Evolutionary conservation across 2,888 invertebrate genomes (phyloP).

Genomic region (Aspidiotus destructor): DNA sequence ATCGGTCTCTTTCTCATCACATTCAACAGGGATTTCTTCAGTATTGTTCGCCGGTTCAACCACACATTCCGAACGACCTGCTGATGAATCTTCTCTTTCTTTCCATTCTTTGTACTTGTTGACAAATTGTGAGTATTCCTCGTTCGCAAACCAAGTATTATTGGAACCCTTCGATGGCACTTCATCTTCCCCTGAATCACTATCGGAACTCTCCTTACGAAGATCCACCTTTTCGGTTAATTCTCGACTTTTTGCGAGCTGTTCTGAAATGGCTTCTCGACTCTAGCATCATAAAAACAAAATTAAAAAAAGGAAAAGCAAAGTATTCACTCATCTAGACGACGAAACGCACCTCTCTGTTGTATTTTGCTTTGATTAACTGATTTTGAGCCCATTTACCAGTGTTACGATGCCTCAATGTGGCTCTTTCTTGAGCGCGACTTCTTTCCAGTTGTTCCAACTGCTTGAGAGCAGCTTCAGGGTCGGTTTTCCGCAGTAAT

Average conservation of each 20-base stretch:
- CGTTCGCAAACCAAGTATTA: constrained; percentile 45
- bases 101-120: too few relatives aligned
- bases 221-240: constrained; percentile 60
- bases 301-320: background rate
- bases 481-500: constrained; percentile 71
- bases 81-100: too few relatives aligned
- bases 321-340: background rate
- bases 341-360: constrained; percentile 63
- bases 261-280: constrained; percentile 69
- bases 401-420: constrained; percentile 84
- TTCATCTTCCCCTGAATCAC: constrained; percentile 46
- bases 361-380: constrained; percentile 76
- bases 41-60: too few relatives aligned
- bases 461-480: constrained; percentile 78
- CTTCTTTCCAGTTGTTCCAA: constrained; percentile 74
- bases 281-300: constrained; percentile 46
- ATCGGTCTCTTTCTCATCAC: too few relatives aligned
- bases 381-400: constrained; percentile 91
- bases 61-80: too few relatives aligned
- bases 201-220: constrained; percentile 46
- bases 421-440: constrained; percentile 79
- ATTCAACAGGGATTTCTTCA: too few relatives aligned
- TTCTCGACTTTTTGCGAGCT: constrained; percentile 69
- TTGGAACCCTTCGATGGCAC: constrained; percentile 11
- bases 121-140: too few relatives aligned